Evolutionary conservation across 2,113 vertebrate genomes (phyloP), one percentile per base, ranked within the genome.

Genomic region (Lophius piscatorius): DNA sequence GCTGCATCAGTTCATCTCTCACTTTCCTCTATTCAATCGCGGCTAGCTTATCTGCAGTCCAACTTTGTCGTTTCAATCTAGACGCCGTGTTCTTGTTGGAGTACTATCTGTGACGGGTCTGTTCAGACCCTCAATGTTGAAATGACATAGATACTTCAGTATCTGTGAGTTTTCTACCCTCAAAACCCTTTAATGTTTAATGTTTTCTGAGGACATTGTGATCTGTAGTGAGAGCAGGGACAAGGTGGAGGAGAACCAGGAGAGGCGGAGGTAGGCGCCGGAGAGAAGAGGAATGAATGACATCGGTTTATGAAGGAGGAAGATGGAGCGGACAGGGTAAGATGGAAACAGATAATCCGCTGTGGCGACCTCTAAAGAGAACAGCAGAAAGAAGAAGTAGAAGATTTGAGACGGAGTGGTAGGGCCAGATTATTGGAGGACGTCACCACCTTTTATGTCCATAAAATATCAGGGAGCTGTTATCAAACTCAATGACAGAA

Each of bases 11-110:
- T 59, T 81, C 63, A 59, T 40, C 47, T 74, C 59, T 62, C 51
- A 52, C 33, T 56, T 56, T 52, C 29, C 67, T 68, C 47, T 22
- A 57, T 82, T 82, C 55, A 74, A 29, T 63, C n/a, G 51, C 22
- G 49, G 77, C 17, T 10, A 8, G 3, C 29, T 31, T 31, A 31
- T 31, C 29, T 31, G 29, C 29, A 31, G 9, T 31, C 29, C 29
- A 31, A 31, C 11, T 31, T 31, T 31, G 29, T 31, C 9, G 29
- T 10, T 31, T 84, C 64, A 70, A 67, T 59, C 18, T 29, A 6
- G 38, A 39, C 56, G 23, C 24, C 31, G 46, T 36, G 51, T 31
- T 49, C 34, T 49, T 26, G 12, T 42, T 40, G 39, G 11, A 40
- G 20, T 17, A 20, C 6, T 40, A 40, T 14, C 22, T 12, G 41